Conservation (phyloP, 2,797 vertebrate species). For the Heterohyrax brucei region DNA sequence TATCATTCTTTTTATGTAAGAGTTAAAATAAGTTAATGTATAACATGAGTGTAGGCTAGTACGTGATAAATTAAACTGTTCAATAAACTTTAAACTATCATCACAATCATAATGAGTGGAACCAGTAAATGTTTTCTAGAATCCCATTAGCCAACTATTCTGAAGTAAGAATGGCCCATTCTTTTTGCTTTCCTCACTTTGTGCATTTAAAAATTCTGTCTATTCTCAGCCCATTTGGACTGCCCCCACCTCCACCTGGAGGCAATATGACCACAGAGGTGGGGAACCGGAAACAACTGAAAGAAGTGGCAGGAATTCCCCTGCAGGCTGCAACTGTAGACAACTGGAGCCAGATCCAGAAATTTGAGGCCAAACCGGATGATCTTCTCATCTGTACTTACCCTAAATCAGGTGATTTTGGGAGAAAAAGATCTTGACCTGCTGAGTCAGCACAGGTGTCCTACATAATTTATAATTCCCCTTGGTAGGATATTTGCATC, state of each 20-base stretch:
- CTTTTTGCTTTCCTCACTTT: neutral
- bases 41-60: neutral
- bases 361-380: conserved; percentile 84
- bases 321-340: conserved; percentile 72
- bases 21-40: neutral
- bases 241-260: neutral
- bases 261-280: conserved; percentile 28
- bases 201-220: neutral
- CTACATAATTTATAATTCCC: neutral
- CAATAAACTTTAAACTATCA: neutral
- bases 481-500: neutral
- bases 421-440: neutral
- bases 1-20: neutral
- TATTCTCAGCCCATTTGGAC: neutral
- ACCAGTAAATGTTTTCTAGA: neutral
- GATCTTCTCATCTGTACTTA: conserved; percentile 88
- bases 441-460: neutral
- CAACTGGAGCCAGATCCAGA: conserved; percentile 85
- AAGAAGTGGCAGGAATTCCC: conserved; percentile 75
- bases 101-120: neutral
- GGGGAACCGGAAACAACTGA: conserved; percentile 36
- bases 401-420: conserved; percentile 87
- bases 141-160: neutral
- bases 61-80: neutral
- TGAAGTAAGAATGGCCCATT: neutral